Base-by-base conservation (phyloP, 2,888 invertebrate species). In the Bellardia bayeri region DNA sequence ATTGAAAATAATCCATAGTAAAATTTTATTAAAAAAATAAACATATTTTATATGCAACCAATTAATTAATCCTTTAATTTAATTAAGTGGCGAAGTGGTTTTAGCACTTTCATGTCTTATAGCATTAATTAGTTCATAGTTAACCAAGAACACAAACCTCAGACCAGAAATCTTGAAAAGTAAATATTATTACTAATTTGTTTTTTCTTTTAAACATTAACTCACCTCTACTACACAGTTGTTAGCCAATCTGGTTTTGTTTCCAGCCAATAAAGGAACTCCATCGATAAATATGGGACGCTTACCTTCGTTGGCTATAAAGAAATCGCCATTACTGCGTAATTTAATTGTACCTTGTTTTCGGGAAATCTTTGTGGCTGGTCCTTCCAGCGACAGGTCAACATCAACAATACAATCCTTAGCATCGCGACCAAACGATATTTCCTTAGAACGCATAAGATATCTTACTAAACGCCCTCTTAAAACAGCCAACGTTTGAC, bases 201-300 rank as follows among this genome's bases (percentile, higher is more conserved):
- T 1, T 9, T 45, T 5, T 49, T 30, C 6, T 64, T 30, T 42
- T 13, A 6, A 63, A 13, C 14, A 8, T 4, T 3, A 13, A 82
- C 91, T 90, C 93, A 97, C 97, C 96, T 99, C 99, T 78, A 99
- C 97, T 13, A 99, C 97, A 88, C 98, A 97, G 93, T 99, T 99
- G 94, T 99, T 98, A 91, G 97, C 97, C 16, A 99, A 95, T 90
- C 98, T 97, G 82, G 97, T 97, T 94, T 98, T 98, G 93, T 97
- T 97, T 66, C 98, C 98, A 74, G 96, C 96, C 11, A 98, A 95
- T 79, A 99, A 95, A 0, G 99, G 98, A 86, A 97, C 96, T 2
- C 99, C 98, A 93, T 99, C 99, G 6, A 99, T 97, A 93, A 97
- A 98, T 91, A 99, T 97, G 2, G 99, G 97, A 86, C 99, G 94